These are phyloP conservation scores for Rhadinocentrus ornatus DNA, from an alignment of 2,797 vertebrate genomes.

Conservation along the genomic window DNA sequence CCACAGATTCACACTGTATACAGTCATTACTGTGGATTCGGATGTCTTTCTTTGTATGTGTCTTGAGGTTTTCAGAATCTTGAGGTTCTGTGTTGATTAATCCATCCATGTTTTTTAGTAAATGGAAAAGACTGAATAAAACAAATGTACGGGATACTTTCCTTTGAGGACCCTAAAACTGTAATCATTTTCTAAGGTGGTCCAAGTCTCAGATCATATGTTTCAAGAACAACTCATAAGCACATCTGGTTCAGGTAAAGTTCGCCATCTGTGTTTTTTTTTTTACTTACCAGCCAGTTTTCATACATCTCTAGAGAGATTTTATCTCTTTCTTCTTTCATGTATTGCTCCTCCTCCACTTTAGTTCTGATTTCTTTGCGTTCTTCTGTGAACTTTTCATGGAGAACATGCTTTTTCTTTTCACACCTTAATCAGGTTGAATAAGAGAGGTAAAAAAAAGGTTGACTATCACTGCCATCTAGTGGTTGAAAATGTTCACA, in stretches of 20 bases:
- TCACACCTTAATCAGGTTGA: conserved; percentile 81
- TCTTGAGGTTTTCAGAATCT: too few relatives aligned
- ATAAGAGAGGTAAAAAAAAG: not conserved
- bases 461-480: conserved; percentile 41
- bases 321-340: conserved; percentile 88
- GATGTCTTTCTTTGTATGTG: too few relatives aligned
- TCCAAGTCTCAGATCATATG: not conserved
- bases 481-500: conserved; percentile 25
- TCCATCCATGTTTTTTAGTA: too few relatives aligned
- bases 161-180: not conserved
- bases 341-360: conserved; percentile 81
- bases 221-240: not conserved
- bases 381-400: conserved; percentile 81
- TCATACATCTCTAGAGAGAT: conserved; percentile 89
- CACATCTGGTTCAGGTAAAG: not conserved
- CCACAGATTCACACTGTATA: not conserved
- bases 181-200: not conserved
- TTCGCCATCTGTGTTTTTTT: too few relatives aligned
- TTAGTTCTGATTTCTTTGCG: conserved; percentile 76
- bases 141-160: not conserved
- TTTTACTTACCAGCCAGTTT: conserved; percentile 90
- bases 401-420: conserved; percentile 85
- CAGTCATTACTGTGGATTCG: not conserved
- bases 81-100: not conserved
- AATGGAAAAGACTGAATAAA: too few relatives aligned